Conservation (phyloP, 2,797 vertebrate genomes). For the Lagothrix lagotricha region DNA sequence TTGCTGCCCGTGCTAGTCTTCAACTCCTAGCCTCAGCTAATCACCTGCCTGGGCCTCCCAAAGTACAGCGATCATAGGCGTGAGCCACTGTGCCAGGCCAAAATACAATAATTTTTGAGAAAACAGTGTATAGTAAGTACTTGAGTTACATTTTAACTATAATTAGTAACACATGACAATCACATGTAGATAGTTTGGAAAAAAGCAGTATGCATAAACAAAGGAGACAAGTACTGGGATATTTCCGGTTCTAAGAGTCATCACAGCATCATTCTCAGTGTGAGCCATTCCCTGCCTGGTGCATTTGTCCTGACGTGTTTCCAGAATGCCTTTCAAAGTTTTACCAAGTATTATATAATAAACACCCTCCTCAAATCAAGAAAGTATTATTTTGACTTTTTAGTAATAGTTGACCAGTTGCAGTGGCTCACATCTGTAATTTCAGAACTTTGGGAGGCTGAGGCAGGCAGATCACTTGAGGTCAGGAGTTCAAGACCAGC, state of each 20-base stretch:
- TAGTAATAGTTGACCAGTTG: neutral
- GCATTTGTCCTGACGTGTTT: neutral
- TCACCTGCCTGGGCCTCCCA: neutral
- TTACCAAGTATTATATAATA: neutral
- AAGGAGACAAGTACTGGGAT: neutral
- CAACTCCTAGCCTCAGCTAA: neutral
- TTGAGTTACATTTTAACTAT: neutral
- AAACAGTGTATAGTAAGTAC: neutral
- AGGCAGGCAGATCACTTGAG: neutral
- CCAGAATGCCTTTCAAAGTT: neutral
- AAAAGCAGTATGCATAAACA: neutral
- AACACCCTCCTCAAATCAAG: neutral
- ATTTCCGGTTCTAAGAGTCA: neutral
- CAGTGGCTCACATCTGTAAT: neutral
- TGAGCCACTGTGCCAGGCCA: neutral
- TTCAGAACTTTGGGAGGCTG: neutral
- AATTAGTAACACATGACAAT: neutral
- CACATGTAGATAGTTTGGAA: neutral
- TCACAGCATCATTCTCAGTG: neutral
- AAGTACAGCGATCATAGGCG: neutral
- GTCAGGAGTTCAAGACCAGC: neutral
- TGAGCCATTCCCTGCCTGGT: neutral
- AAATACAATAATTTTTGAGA: neutral
- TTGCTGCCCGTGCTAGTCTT: neutral
- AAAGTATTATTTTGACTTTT: neutral